Evolutionary conservation across 2,797 vertebrate species (phyloP), one percentile per base, ranked within the genome.

Genomic region (Monodelphis domestica): DNA sequence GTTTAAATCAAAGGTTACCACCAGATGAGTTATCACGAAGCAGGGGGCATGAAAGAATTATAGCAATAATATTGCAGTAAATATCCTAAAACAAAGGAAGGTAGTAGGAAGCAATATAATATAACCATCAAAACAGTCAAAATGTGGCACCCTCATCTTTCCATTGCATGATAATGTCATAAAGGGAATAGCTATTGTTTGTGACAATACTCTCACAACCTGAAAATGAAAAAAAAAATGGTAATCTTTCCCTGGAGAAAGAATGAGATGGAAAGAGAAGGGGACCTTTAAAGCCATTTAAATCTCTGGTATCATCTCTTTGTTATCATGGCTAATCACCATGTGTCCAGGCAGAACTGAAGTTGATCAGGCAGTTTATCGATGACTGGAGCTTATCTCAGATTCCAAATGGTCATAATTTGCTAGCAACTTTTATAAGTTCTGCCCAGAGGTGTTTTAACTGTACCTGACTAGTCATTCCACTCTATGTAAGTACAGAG

Each of bases 1-100:
- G 30, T 53, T 24, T 52, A 29, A 88, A 88, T 53, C 2, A 11
- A n/a, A 29, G 63, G 38, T 91, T 93, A 96, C 93, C 54, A 87
- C 0, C 54, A 94, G 90, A 92, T 17, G 56, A 95, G 88, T 92
- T 1, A 78, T 91, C 6, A 92, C 78, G 91, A 95, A 91, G 91
- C 87, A 95, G 91, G 95, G 93, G 28, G 50, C 15, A n/a, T 53
- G 51, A 53, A 53, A n/a, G 12, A 53, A 53, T 53, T n/a, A 14
- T 3, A 88, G 30, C 51, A 53, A 52, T 33, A 28, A 33, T 17
- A 4, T 51, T 88, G 4, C 17, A 7, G 53, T 53, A 53, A 29
- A 53, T 52, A 53, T 53, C 87, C 30, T 29, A 52, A 52, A 87
- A 17, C 51, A 33, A n/a, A 10, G 87, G 30, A 53, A 53, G 12